A percentile compares a stretch with the other conserved stretches of the same genome.
phyloP scores from a whole-genome alignment of 1,140 invertebrate species.

The Saccostrea echinata region DNA sequence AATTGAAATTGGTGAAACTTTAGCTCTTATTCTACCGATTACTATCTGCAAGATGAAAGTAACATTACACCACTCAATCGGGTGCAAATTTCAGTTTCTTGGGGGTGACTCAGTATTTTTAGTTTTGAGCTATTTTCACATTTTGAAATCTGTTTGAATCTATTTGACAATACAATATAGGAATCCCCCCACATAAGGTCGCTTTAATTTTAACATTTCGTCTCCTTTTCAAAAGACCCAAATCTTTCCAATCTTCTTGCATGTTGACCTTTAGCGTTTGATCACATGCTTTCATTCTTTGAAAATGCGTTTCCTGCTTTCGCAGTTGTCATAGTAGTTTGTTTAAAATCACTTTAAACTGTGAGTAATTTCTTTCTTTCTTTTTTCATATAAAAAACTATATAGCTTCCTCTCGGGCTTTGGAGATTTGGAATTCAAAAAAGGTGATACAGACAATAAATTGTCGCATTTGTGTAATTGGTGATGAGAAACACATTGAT shows the following conservation, averaged over 20 bases:
- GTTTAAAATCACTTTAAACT: conserved; percentile 4
- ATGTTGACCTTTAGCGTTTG: conserved; percentile 12
- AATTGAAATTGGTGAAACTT: conserved; percentile 14
- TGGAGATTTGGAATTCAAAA: conserved; percentile 16
- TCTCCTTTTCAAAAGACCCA: not conserved
- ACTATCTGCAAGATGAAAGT: conserved; percentile 23
- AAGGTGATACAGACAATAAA: conserved; percentile 18
- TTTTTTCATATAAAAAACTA: not conserved
- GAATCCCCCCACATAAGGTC: conserved; percentile 30
- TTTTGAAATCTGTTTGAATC: conserved; percentile 35
- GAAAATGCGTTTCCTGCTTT: conserved; percentile 1
- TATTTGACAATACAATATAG: conserved; percentile 14
- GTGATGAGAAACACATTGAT: conserved; percentile 24
- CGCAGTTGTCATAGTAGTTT: conserved; percentile 8
- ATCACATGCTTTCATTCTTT: conserved; percentile 21
- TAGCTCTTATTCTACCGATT: conserved; percentile 13
- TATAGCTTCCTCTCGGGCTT: not conserved
- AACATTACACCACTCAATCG: conserved; percentile 24
- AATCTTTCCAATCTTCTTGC: conserved; percentile 15
- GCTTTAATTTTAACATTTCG: conserved; percentile 7
- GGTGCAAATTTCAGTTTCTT: conserved; percentile 29
- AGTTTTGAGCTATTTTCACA: conserved; percentile 30
- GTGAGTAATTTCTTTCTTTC: not conserved
- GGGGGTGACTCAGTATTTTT: conserved; percentile 28
- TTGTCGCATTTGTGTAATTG: conserved; percentile 30